Base-by-base conservation (phyloP, 2,888 invertebrate genomes). In the Spisula solida region DNA sequence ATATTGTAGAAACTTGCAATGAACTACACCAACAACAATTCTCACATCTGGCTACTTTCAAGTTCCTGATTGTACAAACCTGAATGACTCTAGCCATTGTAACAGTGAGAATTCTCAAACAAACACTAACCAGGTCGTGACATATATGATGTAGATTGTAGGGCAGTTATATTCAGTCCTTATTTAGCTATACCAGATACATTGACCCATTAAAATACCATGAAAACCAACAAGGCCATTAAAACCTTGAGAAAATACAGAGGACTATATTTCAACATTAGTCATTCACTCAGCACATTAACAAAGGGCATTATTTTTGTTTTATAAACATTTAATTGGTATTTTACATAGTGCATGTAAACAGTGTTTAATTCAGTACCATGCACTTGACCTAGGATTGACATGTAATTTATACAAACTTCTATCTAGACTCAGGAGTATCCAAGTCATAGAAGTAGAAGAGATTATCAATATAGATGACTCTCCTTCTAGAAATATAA, bases 381-480 rank as follows among this genome's bases (percentile, higher is more conserved):
- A 51, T 51, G 51, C 18, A 84, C 84, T 84, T 84, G 84, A 84
- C 84, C 84, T 55, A 48, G 41, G 41, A 31, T 48, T 78, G 84
- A 84, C 84, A 75, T 47, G 25, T 25, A 55, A 78, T 78, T 41
- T 41, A 84, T 84, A 70, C 75, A 84, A 78, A 84, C 70, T 8
- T 20, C 1, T 66, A 66, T 66, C 60, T 66, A 25, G 60, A n/a
- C n/a, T 66, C 60, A 20, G 10, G n/a, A 4, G n/a, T 66, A 66
- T n/a, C 60, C 1, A 66, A 10, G 60, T 66, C 2, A 66, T 66
- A 10, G 25, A 25, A 66, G n/a, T 60, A 5, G 60, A 60, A 25
- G 60, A 66, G 60, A 66, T 66, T 66, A 6, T 25, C 60, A 66
- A 66, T 66, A 66, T 1, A 66, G 60, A 66, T 66, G 25, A 66